phyloP scores from a whole-genome alignment of 2,888 invertebrate species.

The Papilio elwesi region DNA sequence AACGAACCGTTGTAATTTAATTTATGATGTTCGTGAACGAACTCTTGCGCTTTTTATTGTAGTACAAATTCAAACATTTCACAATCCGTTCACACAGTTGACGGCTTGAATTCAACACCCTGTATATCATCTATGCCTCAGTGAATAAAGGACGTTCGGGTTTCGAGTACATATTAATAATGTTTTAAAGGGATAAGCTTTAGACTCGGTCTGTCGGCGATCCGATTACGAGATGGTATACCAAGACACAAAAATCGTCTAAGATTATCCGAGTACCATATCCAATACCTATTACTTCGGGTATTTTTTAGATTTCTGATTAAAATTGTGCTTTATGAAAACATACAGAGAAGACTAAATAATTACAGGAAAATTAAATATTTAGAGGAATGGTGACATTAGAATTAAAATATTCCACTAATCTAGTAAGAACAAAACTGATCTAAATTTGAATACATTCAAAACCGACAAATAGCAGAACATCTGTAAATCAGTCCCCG shows the following conservation, averaged over 20 bases:
- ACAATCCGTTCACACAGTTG: slow-evolving; percentile 30
- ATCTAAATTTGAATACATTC: slow-evolving; percentile 8
- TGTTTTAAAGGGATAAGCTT: not conserved
- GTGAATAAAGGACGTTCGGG: not conserved
- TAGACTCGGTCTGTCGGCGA: not conserved
- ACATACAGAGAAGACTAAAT: too few relatives aligned
- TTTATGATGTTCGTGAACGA: slow-evolving; percentile 35
- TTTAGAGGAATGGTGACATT: too few relatives aligned
- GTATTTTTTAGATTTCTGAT: too few relatives aligned
- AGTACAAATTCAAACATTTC: slow-evolving; percentile 17
- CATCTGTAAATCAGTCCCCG: slow-evolving; percentile 17
- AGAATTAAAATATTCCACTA: too few relatives aligned
- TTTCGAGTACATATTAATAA: not conserved
- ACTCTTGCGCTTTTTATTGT: slow-evolving; percentile 21
- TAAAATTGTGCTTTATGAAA: too few relatives aligned
- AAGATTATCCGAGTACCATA: too few relatives aligned
- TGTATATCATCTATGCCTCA: slow-evolving; percentile 23
- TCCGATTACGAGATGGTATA: too few relatives aligned
- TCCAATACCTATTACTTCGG: too few relatives aligned
- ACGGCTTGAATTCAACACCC: slow-evolving; percentile 18
- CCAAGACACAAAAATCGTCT: too few relatives aligned
- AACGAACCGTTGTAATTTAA: slow-evolving; percentile 40
- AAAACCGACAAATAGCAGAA: slow-evolving; percentile 2
- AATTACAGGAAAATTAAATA: too few relatives aligned
- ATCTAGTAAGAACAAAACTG: not conserved